Evolutionary conservation across 2,888 invertebrate genomes (phyloP).

Genomic region (Gerris lacustris): DNA sequence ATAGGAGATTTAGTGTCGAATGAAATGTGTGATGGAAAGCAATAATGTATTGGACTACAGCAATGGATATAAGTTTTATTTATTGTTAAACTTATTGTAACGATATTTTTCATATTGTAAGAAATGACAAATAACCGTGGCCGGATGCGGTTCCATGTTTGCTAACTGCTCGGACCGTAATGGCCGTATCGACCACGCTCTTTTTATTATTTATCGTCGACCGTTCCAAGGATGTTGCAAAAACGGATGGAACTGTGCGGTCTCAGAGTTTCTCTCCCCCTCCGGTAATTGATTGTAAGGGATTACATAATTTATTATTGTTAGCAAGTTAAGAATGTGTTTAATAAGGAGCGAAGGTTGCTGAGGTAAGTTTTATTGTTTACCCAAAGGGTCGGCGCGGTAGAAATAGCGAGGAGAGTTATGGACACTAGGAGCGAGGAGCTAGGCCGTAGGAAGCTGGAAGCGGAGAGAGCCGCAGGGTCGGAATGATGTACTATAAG

Average conservation of each 20-base stretch:
- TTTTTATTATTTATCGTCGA: slow-evolving; percentile 1
- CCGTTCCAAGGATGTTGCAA: background rate
- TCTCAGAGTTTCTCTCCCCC: background rate
- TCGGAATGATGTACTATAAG: slow-evolving; percentile 6
- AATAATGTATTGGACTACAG: too few species aligned
- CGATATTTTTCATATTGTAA: too few species aligned
- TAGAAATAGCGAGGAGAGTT: background rate
- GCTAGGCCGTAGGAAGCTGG: background rate
- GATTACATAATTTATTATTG: slow-evolving; percentile 5
- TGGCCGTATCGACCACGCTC: background rate
- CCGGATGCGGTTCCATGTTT: background rate
- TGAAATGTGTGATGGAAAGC: too few species aligned
- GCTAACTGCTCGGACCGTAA: background rate
- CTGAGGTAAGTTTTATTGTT: slow-evolving; percentile 3
- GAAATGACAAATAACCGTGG: too few species aligned
- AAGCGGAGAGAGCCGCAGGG: background rate
- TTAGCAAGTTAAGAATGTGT: slow-evolving; percentile 5
- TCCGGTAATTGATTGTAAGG: background rate
- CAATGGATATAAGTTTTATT: too few species aligned
- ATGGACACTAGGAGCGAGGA: background rate
- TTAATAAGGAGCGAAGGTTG: background rate
- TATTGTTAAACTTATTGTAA: too few species aligned
- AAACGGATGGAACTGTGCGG: background rate
- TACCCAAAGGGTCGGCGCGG: background rate
- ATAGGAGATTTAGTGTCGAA: too few species aligned